Conservation (phyloP, 2,113 vertebrate species). For the Myxocyprinus asiaticus region DNA sequence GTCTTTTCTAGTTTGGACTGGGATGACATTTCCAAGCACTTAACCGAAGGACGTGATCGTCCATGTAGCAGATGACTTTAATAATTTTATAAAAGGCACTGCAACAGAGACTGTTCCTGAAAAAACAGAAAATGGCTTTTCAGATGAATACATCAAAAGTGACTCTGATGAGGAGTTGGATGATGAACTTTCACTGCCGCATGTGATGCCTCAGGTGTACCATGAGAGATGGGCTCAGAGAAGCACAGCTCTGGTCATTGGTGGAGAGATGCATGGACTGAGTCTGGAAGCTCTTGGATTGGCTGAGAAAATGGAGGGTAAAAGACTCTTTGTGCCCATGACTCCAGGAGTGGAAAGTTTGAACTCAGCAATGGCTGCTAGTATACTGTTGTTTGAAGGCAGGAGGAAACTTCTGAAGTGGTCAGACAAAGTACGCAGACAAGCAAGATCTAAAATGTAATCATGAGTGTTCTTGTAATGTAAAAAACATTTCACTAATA, state of each 20-base stretch:
- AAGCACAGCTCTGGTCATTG: slow-evolving; percentile 82
- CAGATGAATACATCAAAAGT: slow-evolving; percentile 55
- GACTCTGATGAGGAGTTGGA: slow-evolving; percentile 52
- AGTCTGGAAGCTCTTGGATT: slow-evolving; percentile 80
- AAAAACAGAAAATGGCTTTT: slow-evolving; percentile 30
- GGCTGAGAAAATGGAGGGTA: slow-evolving; percentile 76
- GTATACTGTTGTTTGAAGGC: slow-evolving; percentile 89
- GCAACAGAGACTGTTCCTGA: neutral
- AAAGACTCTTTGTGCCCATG: slow-evolving; percentile 80
- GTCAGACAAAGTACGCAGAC: slow-evolving; percentile 50
- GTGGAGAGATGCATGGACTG: slow-evolving; percentile 85
- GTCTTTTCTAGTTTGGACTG: slow-evolving; percentile 80
- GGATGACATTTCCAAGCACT: slow-evolving; percentile 74
- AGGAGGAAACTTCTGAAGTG: slow-evolving; percentile 79
- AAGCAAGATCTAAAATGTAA: slow-evolving; percentile 36
- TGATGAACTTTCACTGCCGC: slow-evolving; percentile 58
- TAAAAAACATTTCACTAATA: too few species aligned
- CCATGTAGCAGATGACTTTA: slow-evolving; percentile 79
- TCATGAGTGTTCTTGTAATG: too few species aligned
- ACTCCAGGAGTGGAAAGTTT: slow-evolving; percentile 84
- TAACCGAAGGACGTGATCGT: slow-evolving; percentile 72
- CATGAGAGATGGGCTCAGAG: slow-evolving; percentile 77
- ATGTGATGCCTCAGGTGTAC: slow-evolving; percentile 74
- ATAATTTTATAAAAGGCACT: slow-evolving; percentile 18
- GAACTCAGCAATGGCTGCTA: slow-evolving; percentile 89